A percentile compares a stretch with the other conserved stretches of the same genome.
Evolutionary conservation across 2,797 vertebrate species (phyloP).

Genomic region (Sebastes aleutianus): DNA sequence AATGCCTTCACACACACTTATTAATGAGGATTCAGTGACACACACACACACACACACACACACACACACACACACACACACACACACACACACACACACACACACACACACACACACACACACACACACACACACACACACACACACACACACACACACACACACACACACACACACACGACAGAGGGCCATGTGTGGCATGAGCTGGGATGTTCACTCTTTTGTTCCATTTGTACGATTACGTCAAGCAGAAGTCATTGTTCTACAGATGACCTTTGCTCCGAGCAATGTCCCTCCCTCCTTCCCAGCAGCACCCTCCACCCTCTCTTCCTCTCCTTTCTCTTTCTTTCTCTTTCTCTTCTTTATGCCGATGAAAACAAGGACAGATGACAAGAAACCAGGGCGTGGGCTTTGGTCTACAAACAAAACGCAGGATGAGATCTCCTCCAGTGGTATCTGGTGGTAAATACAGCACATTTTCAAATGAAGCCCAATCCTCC

Average conservation of each 20-base stretch:
- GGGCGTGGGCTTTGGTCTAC: background rate
- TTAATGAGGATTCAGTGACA: slow-evolving; percentile 20
- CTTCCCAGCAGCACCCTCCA: slow-evolving; percentile 6
- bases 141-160: background rate
- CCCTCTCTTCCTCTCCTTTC: background rate
- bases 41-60: background rate
- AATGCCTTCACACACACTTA: slow-evolving; percentile 25
- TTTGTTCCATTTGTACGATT: slow-evolving; percentile 37
- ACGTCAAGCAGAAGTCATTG: slow-evolving; percentile 42
- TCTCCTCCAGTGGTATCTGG: background rate
- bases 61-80: background rate
- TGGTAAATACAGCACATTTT: slow-evolving; percentile 1
- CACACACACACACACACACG: background rate
- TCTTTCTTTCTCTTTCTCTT: background rate
- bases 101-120: too few species aligned
- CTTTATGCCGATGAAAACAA: background rate
- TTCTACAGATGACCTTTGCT: slow-evolving; percentile 50
- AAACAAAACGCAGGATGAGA: background rate
- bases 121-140: background rate
- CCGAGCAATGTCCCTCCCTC: slow-evolving; percentile 5
- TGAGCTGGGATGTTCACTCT: slow-evolving; percentile 6
- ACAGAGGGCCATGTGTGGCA: background rate
- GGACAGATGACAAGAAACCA: background rate
- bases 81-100: background rate
- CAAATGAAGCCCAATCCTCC: background rate